Evolutionary conservation across 64 coral and sea anemone species (phyloP).

Genomic region (Acropora tenuis): DNA sequence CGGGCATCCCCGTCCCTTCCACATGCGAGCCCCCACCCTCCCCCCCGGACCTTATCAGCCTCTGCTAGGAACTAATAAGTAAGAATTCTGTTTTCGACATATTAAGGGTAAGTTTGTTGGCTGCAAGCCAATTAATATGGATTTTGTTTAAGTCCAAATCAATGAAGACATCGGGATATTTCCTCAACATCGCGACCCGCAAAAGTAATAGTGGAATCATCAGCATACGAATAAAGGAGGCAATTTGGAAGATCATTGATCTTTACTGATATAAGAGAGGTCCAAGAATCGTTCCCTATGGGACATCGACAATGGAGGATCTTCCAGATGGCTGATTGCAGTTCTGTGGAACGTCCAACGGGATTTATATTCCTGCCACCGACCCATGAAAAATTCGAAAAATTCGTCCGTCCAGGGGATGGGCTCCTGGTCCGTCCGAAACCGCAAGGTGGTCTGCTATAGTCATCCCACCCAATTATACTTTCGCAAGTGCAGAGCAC

Average conservation of each 20-base stretch:
- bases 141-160: slow-evolving; percentile 22
- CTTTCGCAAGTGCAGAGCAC: no score
- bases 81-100: slow-evolving; percentile 27
- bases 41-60: slow-evolving; percentile 1
- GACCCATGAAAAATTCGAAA: no score
- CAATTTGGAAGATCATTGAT: slow-evolving; percentile 40
- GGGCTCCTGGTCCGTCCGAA: no score
- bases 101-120: slow-evolving; percentile 31
- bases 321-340: slow-evolving; percentile 23
- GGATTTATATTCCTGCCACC: no score
- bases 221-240: slow-evolving; percentile 21
- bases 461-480: no score
- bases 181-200: slow-evolving; percentile 13
- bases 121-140: slow-evolving; percentile 14
- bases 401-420: no score
- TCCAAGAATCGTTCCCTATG: slow-evolving; percentile 34
- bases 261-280: slow-evolving; percentile 30
- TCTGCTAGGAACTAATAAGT: slow-evolving; percentile 26
- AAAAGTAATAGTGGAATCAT: not conserved
- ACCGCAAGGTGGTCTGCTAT: no score
- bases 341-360: slow-evolving; percentile 6
- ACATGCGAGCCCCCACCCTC: no score
- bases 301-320: not conserved
- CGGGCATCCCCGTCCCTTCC: no score
- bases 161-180: slow-evolving; percentile 1